Base-by-base conservation (phyloP, 1,140 invertebrate genomes). In the Rhynchophorus ferrugineus region DNA sequence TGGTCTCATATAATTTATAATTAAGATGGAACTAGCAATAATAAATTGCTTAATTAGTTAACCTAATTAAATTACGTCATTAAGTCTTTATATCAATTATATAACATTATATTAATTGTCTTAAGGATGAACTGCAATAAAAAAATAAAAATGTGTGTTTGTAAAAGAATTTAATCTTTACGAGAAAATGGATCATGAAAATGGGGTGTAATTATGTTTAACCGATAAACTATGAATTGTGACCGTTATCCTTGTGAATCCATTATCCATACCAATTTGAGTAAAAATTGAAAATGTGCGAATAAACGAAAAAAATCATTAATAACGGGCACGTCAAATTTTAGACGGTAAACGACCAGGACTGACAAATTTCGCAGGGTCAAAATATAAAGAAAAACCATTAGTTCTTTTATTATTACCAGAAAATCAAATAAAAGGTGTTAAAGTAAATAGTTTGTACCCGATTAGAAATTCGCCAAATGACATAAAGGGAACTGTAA, bases 341-440 rank as follows among this genome's bases (percentile, higher is more conserved):
- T 41, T 3, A 18, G 18, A 19, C n/a, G 17, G 14, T 41, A 41
- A 41, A 41, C 35, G 38, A 18, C 20, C 38, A 17, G n/a, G n/a
- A 2, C 1, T 19, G 38, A 41, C 17, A 41, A 41, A 41, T 41
- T 41, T 41, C 2, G n/a, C 17, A 14, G 38, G 17, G 38, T 18
- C 38, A 3, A 20, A 9, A 20, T 41, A 41, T n/a, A 41, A 41
- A 41, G 16, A n/a, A 41, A 17, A 41, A 41, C 38, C 38, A 41
- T 41, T 41, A 41, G 38, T 18, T 41, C 6, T 41, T 8, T 17
- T 18, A 41, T 18, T 41, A 41, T 20, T 18, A 20, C 14, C 16
- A 41, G 16, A 18, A 41, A 41, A 41, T 41, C 8, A 14, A 3
- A 41, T 18, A 41, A 41, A 17, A 19, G 38, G 38, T 41, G 14